A percentile compares a stretch with the other conserved stretches of the same genome.
These are phyloP conservation scores for Scaptomyza graminum DNA, from an alignment of 1,140 invertebrate species.

Conservation along the genomic window DNA sequence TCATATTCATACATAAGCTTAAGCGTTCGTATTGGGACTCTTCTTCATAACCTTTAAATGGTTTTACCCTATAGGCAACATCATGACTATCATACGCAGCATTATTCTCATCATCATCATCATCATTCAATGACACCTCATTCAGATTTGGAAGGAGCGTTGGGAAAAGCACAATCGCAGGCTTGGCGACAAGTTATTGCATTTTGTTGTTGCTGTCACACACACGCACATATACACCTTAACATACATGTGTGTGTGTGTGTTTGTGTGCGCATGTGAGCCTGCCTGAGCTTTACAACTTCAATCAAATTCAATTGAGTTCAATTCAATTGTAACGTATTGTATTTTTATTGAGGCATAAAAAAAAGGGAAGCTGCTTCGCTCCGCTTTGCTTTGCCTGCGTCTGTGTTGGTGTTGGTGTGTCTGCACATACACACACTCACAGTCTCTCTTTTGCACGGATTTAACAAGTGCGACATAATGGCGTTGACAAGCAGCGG, in stretches of 20 bases:
- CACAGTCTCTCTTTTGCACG: conserved; percentile 49
- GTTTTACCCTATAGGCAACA: background rate
- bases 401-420: background rate
- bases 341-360: conserved; percentile 82
- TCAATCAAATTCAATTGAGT: conserved; percentile 83
- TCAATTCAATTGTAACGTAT: conserved; percentile 83
- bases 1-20: no score
- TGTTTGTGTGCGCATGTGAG: conserved; percentile 9
- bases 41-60: no score
- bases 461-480: conserved; percentile 80
- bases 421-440: conserved; percentile 1
- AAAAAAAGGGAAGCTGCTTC: conserved; percentile 65
- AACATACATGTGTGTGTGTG: conserved; percentile 14
- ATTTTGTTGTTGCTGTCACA: conserved; percentile 60
- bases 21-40: no score
- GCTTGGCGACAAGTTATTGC: conserved; percentile 62
- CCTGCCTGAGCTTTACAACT: conserved; percentile 79
- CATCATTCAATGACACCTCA: conserved; percentile 53
- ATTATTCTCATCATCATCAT: conserved; percentile 17
- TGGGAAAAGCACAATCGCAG: conserved; percentile 2
- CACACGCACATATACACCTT: conserved; percentile 27
- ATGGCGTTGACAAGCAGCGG: conserved; percentile 68
- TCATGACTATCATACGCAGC: conserved; percentile 6
- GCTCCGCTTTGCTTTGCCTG: background rate
- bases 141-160: conserved; percentile 2